Conservation (phyloP, 1,140 invertebrate genomes). For the Grapholita molesta region DNA sequence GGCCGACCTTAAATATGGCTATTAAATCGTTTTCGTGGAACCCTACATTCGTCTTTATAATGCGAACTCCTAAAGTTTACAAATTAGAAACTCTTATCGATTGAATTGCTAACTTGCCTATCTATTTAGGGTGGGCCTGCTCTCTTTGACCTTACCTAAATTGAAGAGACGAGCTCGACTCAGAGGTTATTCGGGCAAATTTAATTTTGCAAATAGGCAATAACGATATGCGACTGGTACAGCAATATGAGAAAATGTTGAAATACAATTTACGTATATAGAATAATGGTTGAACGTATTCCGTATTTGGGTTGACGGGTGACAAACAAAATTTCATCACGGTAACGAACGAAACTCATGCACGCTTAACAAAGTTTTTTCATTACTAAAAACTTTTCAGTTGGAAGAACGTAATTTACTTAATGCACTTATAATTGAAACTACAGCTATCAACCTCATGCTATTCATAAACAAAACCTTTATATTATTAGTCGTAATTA, state of each 20-base stretch:
- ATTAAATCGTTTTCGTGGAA: conserved; percentile 54
- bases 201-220: conserved; percentile 16
- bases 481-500: too few species aligned
- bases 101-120: conserved; percentile 24
- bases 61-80: conserved; percentile 32
- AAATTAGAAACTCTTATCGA: conserved; percentile 35
- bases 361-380: background rate
- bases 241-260: conserved; percentile 15
- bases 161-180: conserved; percentile 16
- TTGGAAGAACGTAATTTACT: background rate
- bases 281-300: background rate
- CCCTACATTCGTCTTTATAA: conserved; percentile 45
- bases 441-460: too few species aligned
- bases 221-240: conserved; percentile 16
- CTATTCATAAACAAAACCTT: too few species aligned
- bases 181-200: conserved; percentile 16
- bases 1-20: conserved; percentile 66
- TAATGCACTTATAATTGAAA: too few species aligned
- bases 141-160: conserved; percentile 16
- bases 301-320: background rate
- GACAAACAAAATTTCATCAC: conserved; percentile 11
- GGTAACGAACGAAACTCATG: background rate
- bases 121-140: conserved; percentile 4
- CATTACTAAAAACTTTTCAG: background rate
- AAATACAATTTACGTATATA: conserved; percentile 8